phyloP scores from a whole-genome alignment of 1,140 invertebrate species.

The Drosophila willistoni region DNA sequence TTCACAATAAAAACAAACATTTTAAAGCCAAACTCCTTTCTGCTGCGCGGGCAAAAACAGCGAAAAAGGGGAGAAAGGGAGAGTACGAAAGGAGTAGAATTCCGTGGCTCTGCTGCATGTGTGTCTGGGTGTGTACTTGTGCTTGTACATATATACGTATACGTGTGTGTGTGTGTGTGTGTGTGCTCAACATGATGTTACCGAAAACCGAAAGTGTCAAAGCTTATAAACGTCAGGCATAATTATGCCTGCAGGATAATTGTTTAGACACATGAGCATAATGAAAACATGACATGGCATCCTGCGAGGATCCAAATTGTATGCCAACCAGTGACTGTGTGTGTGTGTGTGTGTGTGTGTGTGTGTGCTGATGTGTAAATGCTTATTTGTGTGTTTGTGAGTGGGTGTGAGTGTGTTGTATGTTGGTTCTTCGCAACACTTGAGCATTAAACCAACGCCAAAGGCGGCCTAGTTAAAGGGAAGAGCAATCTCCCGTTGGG shows the following conservation, averaged over 20 bases:
- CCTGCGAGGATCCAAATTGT: constrained; percentile 73
- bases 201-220: constrained; percentile 82
- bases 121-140: neutral
- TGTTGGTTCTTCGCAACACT: constrained; percentile 54
- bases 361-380: constrained; percentile 52
- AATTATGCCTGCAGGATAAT: constrained; percentile 83
- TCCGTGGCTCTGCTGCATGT: neutral
- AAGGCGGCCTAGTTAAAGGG: constrained; percentile 48
- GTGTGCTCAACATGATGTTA: constrained; percentile 64
- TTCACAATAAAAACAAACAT: constrained; percentile 42
- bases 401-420: constrained; percentile 24
- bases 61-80: neutral
- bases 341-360: constrained; percentile 32
- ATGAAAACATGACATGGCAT: constrained; percentile 82
- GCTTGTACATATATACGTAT: constrained; percentile 4
- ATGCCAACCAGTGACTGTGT: neutral
- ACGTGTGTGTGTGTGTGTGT: constrained; percentile 33
- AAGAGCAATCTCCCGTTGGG: constrained; percentile 3
- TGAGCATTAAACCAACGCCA: constrained; percentile 64
- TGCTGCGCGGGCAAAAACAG: constrained; percentile 4
- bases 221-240: constrained; percentile 82
- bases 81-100: neutral
- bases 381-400: constrained; percentile 26
- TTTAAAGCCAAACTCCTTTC: constrained; percentile 26
- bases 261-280: constrained; percentile 83